Base-by-base conservation (phyloP, 1,140 invertebrate genomes). In the Lineus longissimus region DNA sequence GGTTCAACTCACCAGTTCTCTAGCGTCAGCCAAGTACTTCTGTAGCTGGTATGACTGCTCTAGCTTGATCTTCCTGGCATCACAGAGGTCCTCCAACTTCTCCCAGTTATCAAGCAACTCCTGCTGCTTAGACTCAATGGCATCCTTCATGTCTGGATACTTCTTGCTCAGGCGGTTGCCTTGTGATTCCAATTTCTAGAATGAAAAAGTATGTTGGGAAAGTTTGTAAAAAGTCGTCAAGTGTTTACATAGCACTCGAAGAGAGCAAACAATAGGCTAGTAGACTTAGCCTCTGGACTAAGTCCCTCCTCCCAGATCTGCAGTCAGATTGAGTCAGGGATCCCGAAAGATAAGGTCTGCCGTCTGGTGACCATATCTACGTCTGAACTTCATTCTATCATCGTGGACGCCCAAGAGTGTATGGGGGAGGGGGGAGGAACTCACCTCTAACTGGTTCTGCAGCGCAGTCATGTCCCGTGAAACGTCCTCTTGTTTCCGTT, bases 61-160 rank as follows among this genome's bases (percentile, higher is more conserved):
- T 15, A 99, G 82, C 73, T 93, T 93, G 33, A 77, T 72, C 72
- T 87, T 87, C 54, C 85, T 77, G 13, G 64, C 55, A 40, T 76
- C 72, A 54, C 73, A 71, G 2, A 81, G 69, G 45, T 89, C 87
- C 13, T 92, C 93, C 0, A 99, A 84, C 63, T 87, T 88, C 75
- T 96, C 91, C 97, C 97, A 99, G 55, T 92, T 95, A 55, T 90
- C 87, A 36, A 91, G 86, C 72, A 97, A 97, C 84, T 98, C 95
- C 0, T 90, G 88, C 54, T 94, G 88, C 81, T 99, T 99, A 33
- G 87, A 84, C 71, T 93, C 88, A 65, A 97, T 98, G 76, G 95
- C 92, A 62, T 91, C 88, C 17, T 89, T 89, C 79, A 96, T 92
- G 79, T 97, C 94, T 0, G 90, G 89, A 82, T 98, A 96, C 65